phyloP scores from a whole-genome alignment of 2,888 invertebrate species.

The Drosophila fulvimacula region DNA sequence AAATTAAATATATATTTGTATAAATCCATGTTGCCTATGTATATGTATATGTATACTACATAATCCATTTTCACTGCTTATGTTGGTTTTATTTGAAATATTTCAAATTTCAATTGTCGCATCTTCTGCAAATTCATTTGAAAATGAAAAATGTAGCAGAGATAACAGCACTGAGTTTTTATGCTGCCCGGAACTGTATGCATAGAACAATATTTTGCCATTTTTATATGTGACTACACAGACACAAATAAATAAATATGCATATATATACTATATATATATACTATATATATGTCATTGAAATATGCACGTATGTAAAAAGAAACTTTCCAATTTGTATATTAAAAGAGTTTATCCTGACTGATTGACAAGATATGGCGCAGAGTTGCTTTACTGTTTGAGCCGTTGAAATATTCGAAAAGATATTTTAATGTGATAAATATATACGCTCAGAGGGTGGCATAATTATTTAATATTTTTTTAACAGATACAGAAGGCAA shows the following conservation, averaged over 20 bases:
- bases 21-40: no score
- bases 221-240: neutral
- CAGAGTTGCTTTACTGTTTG: neutral
- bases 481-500: no score
- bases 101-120: neutral
- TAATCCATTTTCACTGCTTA: neutral
- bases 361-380: neutral
- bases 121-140: neutral
- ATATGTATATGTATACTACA: no score
- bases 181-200: neutral
- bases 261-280: neutral
- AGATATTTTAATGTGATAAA: neutral
- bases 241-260: neutral
- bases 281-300: neutral
- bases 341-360: conserved; percentile 2
- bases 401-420: neutral
- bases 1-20: no score
- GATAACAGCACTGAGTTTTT: neutral
- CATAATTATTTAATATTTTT: no score
- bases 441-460: neutral
- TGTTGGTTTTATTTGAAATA: neutral
- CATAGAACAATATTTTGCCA: neutral
- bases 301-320: neutral
- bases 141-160: neutral
- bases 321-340: neutral